Evolutionary conservation across 35 echinoderm and acorn worm genomes (phyloP).

Genomic region (Amphiura filiformis): DNA sequence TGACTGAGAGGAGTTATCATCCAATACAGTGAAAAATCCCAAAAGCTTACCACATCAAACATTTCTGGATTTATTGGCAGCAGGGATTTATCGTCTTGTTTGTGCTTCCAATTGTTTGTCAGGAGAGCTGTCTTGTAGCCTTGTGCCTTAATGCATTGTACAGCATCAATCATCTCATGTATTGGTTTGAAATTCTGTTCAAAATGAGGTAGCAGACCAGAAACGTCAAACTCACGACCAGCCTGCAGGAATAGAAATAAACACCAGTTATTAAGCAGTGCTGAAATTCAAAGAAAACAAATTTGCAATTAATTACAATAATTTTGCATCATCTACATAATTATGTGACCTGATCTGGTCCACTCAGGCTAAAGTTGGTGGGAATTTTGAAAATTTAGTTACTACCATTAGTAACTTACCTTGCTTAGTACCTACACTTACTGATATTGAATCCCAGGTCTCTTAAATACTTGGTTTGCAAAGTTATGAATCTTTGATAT

Average conservation of each 20-base stretch:
- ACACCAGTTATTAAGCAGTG: no score
- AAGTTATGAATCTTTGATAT: no score
- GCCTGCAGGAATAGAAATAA: slow-evolving; percentile 53
- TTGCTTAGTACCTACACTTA: no score
- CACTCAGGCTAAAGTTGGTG: no score
- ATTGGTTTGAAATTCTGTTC: slow-evolving; percentile 34
- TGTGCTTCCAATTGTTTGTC: slow-evolving; percentile 89
- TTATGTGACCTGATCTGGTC: no score
- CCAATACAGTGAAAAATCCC: no score
- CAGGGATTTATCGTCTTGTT: slow-evolving; percentile 14
- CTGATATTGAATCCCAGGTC: no score
- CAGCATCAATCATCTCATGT: slow-evolving; percentile 83
- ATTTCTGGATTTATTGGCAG: slow-evolving; percentile 53
- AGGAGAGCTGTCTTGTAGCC: slow-evolving; percentile 83
- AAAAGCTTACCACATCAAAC: slow-evolving; percentile 79
- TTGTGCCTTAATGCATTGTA: slow-evolving; percentile 77
- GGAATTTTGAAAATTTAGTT: no score
- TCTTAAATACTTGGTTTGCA: no score
- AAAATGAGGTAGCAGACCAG: slow-evolving; percentile 49
- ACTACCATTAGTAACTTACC: no score
- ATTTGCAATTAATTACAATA: background rate
- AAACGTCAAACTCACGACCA: slow-evolving; percentile 31
- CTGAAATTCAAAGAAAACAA: background rate
- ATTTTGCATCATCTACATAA: background rate
- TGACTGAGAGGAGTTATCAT: no score